A percentile compares a stretch with the other conserved stretches of the same genome.
Conservation (phyloP, 2,888 invertebrate genomes). For the Drosophila peninsularis region DNA sequence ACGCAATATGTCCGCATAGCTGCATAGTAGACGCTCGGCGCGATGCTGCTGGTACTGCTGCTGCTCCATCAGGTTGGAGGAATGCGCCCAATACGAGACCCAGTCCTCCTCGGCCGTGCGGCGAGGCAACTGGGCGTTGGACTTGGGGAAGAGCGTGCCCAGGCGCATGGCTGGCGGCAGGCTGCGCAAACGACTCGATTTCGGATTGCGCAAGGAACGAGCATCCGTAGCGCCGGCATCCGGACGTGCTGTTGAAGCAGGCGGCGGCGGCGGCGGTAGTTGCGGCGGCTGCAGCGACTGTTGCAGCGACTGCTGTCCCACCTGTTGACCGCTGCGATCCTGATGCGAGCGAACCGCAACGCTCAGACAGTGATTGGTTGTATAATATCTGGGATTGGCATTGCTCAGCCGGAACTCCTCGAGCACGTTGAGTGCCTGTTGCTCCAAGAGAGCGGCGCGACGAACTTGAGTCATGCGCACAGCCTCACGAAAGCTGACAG, state of each 20-base stretch:
- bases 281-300: background rate
- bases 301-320: background rate
- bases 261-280: background rate
- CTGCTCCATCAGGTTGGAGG: background rate
- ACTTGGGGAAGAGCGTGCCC: background rate
- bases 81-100: slow-evolving; percentile 5
- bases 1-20: slow-evolving; percentile 11
- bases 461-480: background rate
- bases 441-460: slow-evolving; percentile 7
- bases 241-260: background rate
- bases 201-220: background rate
- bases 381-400: background rate
- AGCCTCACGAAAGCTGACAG: slow-evolving; percentile 6
- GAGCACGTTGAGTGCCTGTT: slow-evolving; percentile 9
- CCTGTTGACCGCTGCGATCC: background rate
- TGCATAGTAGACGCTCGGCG: background rate
- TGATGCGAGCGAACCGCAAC: background rate
- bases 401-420: slow-evolving; percentile 7
- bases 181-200: background rate
- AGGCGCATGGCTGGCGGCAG: background rate
- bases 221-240: background rate
- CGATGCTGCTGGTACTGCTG: background rate
- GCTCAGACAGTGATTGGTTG: background rate
- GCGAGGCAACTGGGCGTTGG: background rate
- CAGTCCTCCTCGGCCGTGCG: background rate